Conservation (phyloP, 1,140 invertebrate species). For the Yoshiicerus persimilis region DNA sequence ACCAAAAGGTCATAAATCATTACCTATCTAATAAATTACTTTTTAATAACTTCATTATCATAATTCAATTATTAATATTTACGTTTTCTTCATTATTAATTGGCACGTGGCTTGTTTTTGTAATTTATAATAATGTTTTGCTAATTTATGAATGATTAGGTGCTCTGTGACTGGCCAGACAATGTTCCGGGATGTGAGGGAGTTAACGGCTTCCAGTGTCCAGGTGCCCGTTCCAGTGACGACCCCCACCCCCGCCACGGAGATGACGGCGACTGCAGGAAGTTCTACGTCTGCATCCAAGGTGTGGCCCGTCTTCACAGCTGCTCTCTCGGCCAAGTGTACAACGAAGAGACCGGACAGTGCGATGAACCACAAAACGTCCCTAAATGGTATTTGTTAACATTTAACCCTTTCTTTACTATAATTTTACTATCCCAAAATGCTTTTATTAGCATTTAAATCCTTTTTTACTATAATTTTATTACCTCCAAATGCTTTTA, state of each 20-base stretch:
- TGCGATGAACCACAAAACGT: constrained; percentile 79
- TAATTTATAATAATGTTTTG: too few species aligned
- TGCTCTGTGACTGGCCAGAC: constrained; percentile 87
- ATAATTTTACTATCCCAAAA: neutral
- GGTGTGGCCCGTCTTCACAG: constrained; percentile 58
- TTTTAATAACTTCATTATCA: too few species aligned
- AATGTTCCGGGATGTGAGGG: constrained; percentile 71
- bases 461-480: neutral
- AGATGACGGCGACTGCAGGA: constrained; percentile 71
- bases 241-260: constrained; percentile 54
- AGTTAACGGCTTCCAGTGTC: constrained; percentile 69
- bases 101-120: too few species aligned
- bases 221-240: constrained; percentile 50
- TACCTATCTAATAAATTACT: too few species aligned
- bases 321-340: constrained; percentile 76
- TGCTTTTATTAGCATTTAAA: neutral
- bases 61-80: too few species aligned
- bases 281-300: constrained; percentile 75
- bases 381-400: constrained; percentile 64
- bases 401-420: neutral
- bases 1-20: constrained; percentile 69
- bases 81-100: too few species aligned
- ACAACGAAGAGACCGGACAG: constrained; percentile 70
- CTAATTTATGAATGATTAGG: too few species aligned
- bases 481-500: neutral